Conservation (phyloP, 2,113 vertebrate species). For the Sinosuthora webbiana region DNA sequence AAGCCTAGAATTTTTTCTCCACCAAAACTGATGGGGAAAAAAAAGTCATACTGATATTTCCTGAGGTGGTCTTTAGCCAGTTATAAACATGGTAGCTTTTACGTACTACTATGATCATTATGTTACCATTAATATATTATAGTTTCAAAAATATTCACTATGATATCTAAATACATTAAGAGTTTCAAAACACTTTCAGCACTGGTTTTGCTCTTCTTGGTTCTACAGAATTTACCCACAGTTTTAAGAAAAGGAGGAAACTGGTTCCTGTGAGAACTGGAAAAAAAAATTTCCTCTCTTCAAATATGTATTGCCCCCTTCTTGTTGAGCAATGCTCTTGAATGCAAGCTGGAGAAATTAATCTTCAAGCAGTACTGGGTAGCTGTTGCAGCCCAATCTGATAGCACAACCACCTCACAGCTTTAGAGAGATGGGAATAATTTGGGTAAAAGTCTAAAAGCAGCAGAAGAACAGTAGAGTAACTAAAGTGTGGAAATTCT, state of each 20-base stretch:
- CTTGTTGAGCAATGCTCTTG: not conserved
- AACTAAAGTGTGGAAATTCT: not conserved
- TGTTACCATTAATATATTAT: not conserved
- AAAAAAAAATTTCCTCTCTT: not conserved
- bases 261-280: not conserved
- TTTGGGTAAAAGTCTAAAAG: not conserved
- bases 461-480: not conserved
- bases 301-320: not conserved
- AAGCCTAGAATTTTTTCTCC: not conserved
- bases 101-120: not conserved
- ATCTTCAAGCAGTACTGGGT: not conserved
- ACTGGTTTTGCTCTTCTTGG: not conserved
- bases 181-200: not conserved
- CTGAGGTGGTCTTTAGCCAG: not conserved
- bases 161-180: not conserved
- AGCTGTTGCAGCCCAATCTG: not conserved
- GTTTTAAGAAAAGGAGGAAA: not conserved
- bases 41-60: not conserved
- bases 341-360: not conserved
- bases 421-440: not conserved
- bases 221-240: not conserved
- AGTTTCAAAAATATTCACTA: not conserved
- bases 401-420: not conserved
- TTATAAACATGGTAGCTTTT: not conserved
- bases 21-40: not conserved